Evolutionary conservation across 2,113 vertebrate species (phyloP).

Genomic region (Proterorhinus semilunaris): DNA sequence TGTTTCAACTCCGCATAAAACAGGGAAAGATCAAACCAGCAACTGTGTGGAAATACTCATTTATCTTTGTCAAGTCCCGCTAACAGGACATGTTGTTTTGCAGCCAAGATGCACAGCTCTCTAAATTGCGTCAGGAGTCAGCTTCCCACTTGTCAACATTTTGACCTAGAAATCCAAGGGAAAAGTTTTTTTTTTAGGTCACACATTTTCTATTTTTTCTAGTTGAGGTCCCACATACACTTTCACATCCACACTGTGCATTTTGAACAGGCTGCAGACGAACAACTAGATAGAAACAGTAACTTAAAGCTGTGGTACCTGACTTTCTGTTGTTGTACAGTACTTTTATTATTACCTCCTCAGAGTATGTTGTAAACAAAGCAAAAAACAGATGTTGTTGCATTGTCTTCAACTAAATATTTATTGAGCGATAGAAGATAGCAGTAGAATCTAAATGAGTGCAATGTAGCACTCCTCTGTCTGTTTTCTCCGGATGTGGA

Average conservation of each 20-base stretch:
- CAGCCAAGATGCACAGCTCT: background rate
- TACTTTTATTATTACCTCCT: too few species aligned
- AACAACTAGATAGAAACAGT: background rate
- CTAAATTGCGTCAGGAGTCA: slow-evolving; percentile 17
- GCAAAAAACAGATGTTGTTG: too few species aligned
- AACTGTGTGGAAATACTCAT: background rate
- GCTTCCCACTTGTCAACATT: slow-evolving; percentile 21
- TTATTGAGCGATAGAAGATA: too few species aligned
- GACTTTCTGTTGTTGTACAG: too few species aligned
- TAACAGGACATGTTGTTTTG: slow-evolving; percentile 21
- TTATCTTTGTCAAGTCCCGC: slow-evolving; percentile 14
- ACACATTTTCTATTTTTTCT: slow-evolving; percentile 24
- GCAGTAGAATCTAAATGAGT: too few species aligned
- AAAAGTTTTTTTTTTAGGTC: slow-evolving; percentile 47
- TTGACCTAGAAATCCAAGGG: slow-evolving; percentile 43
- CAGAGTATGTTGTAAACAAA: too few species aligned
- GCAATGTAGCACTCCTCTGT: too few species aligned
- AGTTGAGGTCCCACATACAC: background rate
- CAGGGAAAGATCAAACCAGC: slow-evolving; percentile 23
- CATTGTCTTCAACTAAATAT: too few species aligned
- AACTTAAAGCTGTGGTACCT: background rate
- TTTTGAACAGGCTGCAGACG: background rate
- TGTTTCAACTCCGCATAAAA: slow-evolving; percentile 12
- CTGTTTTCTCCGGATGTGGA: too few species aligned
- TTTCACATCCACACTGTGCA: background rate